Base-by-base conservation (phyloP, 2,888 invertebrate genomes). In the Rhynchonema sp. region DNA sequence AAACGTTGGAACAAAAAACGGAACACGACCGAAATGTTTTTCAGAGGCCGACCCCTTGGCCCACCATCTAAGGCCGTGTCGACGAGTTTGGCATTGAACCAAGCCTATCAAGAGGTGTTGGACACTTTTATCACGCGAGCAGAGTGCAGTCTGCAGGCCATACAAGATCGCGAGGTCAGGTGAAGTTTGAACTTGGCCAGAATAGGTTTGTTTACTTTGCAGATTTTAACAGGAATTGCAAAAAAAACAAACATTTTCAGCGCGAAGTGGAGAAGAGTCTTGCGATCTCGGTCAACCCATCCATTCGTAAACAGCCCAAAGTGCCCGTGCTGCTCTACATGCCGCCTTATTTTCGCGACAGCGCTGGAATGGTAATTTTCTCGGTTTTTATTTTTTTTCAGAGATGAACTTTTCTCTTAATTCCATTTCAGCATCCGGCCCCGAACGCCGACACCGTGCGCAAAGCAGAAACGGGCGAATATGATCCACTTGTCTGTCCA, bases 281-380 rank as follows among this genome's bases (percentile, higher is more conserved):
- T 3, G 9, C 49, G n/a, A n/a, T 23, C 13, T 54, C 54, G 22
- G 54, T 6, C 3, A n/a, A 30, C 30, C 30, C 30, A 6, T 13
- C 54, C 2, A 2, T n/a, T 6, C 6, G n/a, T 20, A 29, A 30
- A 6, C 30, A 29, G 20, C n/a, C n/a, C 17, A 55, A 55, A 27
- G 55, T 55, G 3, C 55, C 55, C 30, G 55, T 30, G 20, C 6
- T 30, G 30, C 9, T 29, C 22, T 55, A 29, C 55, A 30, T 55
- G 30, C 55, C 55, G 55, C 55, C 55, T 2, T 55, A 55, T 27
- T 55, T 55, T 27, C 29, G 30, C n/a, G 55, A 55, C 30, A n/a
- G 2, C 20, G 2, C 3, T 22, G 55, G 30, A n/a, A 55, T 55
- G 55, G 55, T n/a, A n/a, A n/a, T n/a, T n/a, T n/a, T n/a, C n/a